Evolutionary conservation across 2,888 invertebrate genomes (phyloP).

Genomic region (Zygothrica quintamaculata): DNA sequence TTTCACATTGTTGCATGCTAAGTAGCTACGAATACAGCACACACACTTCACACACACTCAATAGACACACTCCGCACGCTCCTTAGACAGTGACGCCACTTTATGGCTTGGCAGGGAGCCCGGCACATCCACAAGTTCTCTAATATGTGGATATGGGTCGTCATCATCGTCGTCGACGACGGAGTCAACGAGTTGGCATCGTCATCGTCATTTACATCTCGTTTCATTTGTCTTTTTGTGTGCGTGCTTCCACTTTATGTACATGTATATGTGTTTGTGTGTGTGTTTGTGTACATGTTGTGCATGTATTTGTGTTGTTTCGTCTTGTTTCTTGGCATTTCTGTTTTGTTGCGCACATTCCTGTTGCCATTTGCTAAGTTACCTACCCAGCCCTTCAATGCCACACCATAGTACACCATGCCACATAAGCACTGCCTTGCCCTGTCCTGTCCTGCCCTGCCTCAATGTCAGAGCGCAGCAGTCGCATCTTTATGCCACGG

Average conservation of each 20-base stretch:
- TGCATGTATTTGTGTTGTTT: conserved; percentile 2
- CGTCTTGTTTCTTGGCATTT: conserved; percentile 61
- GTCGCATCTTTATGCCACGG: conserved; percentile 60
- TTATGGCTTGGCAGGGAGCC: conserved; percentile 45
- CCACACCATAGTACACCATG: background rate
- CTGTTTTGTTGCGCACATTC: conserved; percentile 62
- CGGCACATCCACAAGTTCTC: conserved; percentile 35
- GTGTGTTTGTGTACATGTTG: conserved; percentile 25
- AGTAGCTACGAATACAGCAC: conserved; percentile 43
- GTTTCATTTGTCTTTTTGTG: conserved; percentile 6
- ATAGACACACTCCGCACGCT: conserved; percentile 1
- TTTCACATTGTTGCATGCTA: conserved; percentile 60
- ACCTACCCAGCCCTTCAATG: background rate
- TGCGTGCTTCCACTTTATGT: conserved; percentile 1
- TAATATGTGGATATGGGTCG: conserved; percentile 67
- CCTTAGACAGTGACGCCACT: conserved; percentile 34
- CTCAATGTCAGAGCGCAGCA: conserved; percentile 54
- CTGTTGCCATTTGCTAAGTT: conserved; percentile 45
- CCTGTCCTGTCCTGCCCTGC: conserved; percentile 3
- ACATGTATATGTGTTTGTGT: conserved; percentile 16
- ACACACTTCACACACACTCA: background rate
- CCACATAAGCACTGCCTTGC: conserved; percentile 3
- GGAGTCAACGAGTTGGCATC: conserved; percentile 57
- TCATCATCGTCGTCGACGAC: conserved; percentile 39
- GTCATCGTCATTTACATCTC: conserved; percentile 59